Evolutionary conservation across 1,140 invertebrate genomes (phyloP), one percentile per base, ranked within the genome.

Genomic region (Heliconius hewitsoni): DNA sequence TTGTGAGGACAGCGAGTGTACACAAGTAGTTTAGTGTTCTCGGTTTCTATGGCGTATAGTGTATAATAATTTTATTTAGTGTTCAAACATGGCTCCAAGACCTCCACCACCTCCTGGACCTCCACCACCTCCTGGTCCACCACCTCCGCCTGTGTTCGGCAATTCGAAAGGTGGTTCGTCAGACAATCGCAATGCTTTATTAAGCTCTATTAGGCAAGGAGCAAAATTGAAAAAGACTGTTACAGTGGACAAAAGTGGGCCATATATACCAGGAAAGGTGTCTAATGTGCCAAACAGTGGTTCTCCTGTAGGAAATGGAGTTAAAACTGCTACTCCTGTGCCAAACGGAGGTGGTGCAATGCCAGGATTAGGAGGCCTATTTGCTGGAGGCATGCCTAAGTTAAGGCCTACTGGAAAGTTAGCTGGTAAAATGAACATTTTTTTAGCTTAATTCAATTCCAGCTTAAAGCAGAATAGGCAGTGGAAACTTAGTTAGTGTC

Each of bases 211-310:
- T 86, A 96, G 97, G 83, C 96, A 96, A 91, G 98, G 98, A 71
- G 95, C 96, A 75, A 95, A 96, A 79, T 94, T 99, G 79, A 98
- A 98, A 91, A 98, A 98, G 94, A 96, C 98, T 78, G 96, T 97
- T 1, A 98, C 98, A 9, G 97, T 98, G 87, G 98, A 99, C 90
- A 97, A 98, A 93, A 98, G 98, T 95, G 96, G 96, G 60, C 98
- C 98, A 2, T 87, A 96, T 76, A 93, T 98, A 80, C 92, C 96
- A 82, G 97, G 97, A 95, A 95, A 95, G 91, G 86, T 86, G 73
- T 82, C 87, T 55, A 90, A 81, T 84, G 85, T 85, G 60, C 80
- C 86, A 42, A 86, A 84, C 80, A 82, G 85, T 81, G 82, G 79
- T 42, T 74, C 88, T 19, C 77, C 84, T 5, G 84, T 88, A 75